Percentiles rank a stretch among this genome's conserved stretches.
phyloP scores from a whole-genome alignment of 2,113 vertebrate species.

The Saccopteryx leptura region DNA sequence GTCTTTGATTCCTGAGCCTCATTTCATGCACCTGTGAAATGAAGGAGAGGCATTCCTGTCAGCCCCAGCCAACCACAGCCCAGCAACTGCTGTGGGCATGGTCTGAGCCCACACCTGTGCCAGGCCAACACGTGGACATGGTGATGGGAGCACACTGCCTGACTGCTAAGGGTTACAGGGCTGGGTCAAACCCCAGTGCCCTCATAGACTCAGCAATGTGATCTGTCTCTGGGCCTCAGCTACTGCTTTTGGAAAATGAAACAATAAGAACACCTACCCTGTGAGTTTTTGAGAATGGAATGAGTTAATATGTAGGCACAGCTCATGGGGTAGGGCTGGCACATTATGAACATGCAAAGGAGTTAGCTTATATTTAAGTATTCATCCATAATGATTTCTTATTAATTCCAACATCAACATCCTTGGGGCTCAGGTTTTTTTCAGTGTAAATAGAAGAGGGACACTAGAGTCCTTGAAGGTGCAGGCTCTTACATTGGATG shows the following conservation, averaged over 20 bases:
- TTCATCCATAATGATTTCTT: not conserved
- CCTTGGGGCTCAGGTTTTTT: not conserved
- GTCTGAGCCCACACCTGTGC: not conserved
- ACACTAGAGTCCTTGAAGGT: not conserved
- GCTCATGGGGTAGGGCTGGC: not conserved
- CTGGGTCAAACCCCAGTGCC: not conserved
- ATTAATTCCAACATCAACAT: not conserved
- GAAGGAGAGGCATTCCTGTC: not conserved
- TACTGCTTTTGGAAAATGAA: not conserved
- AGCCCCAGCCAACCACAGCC: not conserved
- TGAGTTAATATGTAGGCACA: not conserved
- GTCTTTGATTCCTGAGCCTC: not conserved
- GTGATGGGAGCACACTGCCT: not conserved
- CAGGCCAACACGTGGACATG: not conserved
- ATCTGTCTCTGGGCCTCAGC: not conserved
- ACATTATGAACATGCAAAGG: not conserved
- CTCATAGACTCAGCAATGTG: accelerated
- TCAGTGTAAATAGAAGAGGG: not conserved
- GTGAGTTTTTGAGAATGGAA: not conserved
- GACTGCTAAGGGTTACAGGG: not conserved
- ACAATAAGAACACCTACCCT: not conserved
- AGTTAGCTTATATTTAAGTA: not conserved
- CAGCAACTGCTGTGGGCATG: not conserved
- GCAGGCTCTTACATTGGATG: not conserved
- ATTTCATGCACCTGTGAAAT: not conserved